Evolutionary conservation across 2,113 vertebrate species (phyloP).

Genomic region (Eptesicus fuscus): DNA sequence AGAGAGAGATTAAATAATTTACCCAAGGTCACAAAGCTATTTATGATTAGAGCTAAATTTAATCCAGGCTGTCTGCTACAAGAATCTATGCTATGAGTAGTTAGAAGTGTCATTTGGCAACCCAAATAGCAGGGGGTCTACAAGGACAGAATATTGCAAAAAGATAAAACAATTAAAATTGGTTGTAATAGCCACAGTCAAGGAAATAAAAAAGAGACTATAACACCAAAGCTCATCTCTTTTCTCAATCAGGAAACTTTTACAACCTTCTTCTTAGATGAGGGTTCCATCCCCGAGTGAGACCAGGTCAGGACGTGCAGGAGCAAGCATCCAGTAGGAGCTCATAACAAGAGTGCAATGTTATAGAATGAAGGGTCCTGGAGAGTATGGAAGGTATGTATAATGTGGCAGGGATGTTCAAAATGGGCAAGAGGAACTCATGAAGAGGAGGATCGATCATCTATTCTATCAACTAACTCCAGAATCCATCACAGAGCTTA

Average conservation of each 20-base stretch:
- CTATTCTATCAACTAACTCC: neutral
- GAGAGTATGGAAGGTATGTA: neutral
- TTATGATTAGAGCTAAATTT: neutral
- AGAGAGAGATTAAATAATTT: neutral
- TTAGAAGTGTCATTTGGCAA: neutral
- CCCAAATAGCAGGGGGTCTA: neutral
- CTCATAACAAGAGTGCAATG: neutral
- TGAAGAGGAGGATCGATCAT: fast-evolving
- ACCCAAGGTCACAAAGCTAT: neutral
- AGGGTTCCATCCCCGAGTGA: neutral
- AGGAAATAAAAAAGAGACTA: neutral
- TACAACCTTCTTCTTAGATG: neutral
- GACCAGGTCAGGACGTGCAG: neutral
- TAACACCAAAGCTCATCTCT: neutral
- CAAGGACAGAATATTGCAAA: neutral
- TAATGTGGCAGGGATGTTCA: neutral
- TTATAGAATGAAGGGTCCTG: neutral
- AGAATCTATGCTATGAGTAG: neutral
- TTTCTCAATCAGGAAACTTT: neutral
- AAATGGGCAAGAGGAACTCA: neutral
- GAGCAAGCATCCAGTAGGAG: fast-evolving
- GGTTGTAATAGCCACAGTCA: neutral
- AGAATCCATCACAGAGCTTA: neutral
- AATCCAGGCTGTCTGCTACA: too few relatives aligned
- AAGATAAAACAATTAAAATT: neutral